Percentiles rank a stretch among this genome's conserved stretches.
These are phyloP conservation scores for Scomber colias DNA, from an alignment of 2,113 vertebrate species.

Conservation along the genomic window DNA sequence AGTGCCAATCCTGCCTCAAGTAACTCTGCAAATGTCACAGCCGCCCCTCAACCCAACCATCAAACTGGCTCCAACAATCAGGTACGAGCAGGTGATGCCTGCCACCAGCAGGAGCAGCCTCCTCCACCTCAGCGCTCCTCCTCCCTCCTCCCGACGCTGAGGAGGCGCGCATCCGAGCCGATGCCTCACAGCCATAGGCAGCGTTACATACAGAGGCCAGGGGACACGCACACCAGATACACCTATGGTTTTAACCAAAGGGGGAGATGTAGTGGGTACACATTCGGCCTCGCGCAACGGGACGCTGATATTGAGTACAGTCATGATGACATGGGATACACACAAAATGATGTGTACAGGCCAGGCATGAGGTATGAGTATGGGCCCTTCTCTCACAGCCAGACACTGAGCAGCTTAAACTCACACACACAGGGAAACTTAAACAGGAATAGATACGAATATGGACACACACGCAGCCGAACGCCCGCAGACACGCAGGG, in stretches of 20 bases:
- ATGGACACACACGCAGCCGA: neutral
- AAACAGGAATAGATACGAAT: constrained; percentile 2
- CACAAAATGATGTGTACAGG: neutral
- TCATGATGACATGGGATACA: neutral
- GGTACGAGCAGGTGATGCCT: constrained; percentile 63
- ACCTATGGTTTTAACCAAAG: constrained; percentile 25
- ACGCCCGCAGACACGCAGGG: neutral
- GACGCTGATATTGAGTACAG: neutral
- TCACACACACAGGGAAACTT: constrained; percentile 20
- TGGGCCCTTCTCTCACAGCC: constrained; percentile 19
- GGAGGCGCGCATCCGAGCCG: constrained; percentile 66
- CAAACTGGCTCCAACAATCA: constrained; percentile 57
- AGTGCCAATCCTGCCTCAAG: neutral
- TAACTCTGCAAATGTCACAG: neutral
- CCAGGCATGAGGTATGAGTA: neutral
- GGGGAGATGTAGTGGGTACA: constrained; percentile 20
- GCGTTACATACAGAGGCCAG: constrained; percentile 27
- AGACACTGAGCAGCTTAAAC: neutral
- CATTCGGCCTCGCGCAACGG: constrained; percentile 32
- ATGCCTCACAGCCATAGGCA: constrained; percentile 46
- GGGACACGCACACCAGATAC: constrained; percentile 52
- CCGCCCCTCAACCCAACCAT: neutral
- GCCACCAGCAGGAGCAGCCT: constrained; percentile 32
- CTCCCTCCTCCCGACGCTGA: constrained; percentile 60
- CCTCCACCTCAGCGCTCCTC: constrained; percentile 55